Evolutionary conservation across 2,888 invertebrate genomes (phyloP).

Genomic region (Drosophila borborema): DNA sequence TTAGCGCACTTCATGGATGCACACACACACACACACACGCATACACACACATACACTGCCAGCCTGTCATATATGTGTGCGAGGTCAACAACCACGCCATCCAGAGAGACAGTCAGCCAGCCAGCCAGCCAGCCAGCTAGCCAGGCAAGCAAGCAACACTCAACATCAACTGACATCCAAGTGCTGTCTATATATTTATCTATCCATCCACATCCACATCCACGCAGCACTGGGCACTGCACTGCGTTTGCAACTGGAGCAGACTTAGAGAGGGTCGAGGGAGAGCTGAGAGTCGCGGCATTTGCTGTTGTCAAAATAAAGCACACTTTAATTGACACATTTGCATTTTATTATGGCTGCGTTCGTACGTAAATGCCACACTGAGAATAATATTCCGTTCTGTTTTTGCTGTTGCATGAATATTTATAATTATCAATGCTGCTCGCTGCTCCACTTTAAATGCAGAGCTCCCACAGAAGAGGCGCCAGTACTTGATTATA

Average conservation of each 20-base stretch:
- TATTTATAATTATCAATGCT: conserved; percentile 74
- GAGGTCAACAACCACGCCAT: conserved; percentile 69
- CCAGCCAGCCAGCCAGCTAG: conserved; percentile 19
- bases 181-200: conserved; percentile 67
- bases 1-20: conserved; percentile 55
- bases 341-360: conserved; percentile 74
- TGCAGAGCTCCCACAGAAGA: conserved; percentile 15
- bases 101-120: conserved; percentile 7
- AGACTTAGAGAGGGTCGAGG: background rate
- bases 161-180: conserved; percentile 67
- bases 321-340: conserved; percentile 82
- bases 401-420: conserved; percentile 57
- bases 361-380: conserved; percentile 47
- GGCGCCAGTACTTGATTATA: conserved; percentile 28
- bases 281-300: conserved; percentile 20
- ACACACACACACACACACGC: conserved; percentile 4
- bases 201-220: conserved; percentile 39
- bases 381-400: conserved; percentile 47
- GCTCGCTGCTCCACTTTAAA: conserved; percentile 35
- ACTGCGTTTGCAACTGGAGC: conserved; percentile 18
- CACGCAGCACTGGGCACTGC: conserved; percentile 26
- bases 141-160: conserved; percentile 60
- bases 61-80: conserved; percentile 24
- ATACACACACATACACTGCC: background rate
- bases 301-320: conserved; percentile 79